Percentiles rank a stretch among this genome's conserved stretches.
phyloP scores from a whole-genome alignment of 2,888 invertebrate genomes.

The Leistus spinibarbis region DNA sequence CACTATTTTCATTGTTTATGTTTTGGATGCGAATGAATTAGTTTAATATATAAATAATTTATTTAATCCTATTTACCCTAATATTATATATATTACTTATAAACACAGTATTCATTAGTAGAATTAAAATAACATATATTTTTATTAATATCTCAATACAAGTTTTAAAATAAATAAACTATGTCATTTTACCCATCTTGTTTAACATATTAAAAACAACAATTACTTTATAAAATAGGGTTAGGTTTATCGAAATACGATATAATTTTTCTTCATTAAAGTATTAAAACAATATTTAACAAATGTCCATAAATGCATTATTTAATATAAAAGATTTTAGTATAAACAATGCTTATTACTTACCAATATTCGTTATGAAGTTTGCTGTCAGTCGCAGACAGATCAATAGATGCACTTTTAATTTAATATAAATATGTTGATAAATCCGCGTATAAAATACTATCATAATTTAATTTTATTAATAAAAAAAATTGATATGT shows the following conservation, averaged over 20 bases:
- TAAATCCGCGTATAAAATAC: neutral
- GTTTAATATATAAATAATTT: too few species aligned
- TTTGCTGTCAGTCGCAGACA: neutral
- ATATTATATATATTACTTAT: too few species aligned
- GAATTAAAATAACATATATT: too few species aligned
- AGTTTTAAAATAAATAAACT: neutral
- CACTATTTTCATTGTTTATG: too few species aligned
- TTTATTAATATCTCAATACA: neutral
- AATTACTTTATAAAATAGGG: neutral
- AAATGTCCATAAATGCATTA: neutral
- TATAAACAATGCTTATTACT: neutral
- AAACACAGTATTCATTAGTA: too few species aligned
- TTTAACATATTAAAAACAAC: neutral
- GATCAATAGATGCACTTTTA: neutral
- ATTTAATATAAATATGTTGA: neutral
- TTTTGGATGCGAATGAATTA: too few species aligned
- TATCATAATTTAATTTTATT: neutral
- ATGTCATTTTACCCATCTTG: neutral
- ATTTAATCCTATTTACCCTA: too few species aligned
- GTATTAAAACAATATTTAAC: neutral
- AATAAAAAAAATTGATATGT: neutral
- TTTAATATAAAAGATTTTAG: neutral
- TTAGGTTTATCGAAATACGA: neutral
- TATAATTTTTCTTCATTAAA: neutral
- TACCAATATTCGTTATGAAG: neutral